Base-by-base conservation (phyloP, 2,113 vertebrate genomes). In the Alectura lathami region DNA sequence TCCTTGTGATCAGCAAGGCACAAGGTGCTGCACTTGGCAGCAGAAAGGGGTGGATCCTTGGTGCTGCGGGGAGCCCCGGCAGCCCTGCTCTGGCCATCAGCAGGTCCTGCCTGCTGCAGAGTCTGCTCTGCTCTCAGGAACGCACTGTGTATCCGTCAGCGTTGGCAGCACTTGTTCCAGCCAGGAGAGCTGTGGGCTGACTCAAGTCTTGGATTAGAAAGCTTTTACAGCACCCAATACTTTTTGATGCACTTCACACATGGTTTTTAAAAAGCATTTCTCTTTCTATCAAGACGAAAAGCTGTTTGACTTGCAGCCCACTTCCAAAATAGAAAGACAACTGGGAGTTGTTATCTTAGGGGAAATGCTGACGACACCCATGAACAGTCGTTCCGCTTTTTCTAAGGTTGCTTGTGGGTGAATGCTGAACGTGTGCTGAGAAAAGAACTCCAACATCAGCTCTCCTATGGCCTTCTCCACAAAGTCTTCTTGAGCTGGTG, bases 291-390 rank as follows among this genome's bases (percentile, higher is more conserved):
- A 2, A 43, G 80, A 78, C 51, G 64, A 86, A 72, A 78, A 92
- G 69, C 91, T 75, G 56, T 42, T 75, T 83, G 60, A 94, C 78
- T 92, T 79, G 24, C 64, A 95, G 83, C 80, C 66, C 73, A 24
- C 40, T 68, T 68, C 83, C 86, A 69, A 89, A 89, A 62, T 2
- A 92, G 77, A 72, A 68, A 88, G 86, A 64, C 51, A 76, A 76
- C 69, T 21, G 60, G 69, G 86, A 88, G 73, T 2, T 86, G 79
- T 76, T 91, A 86, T 63, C 47, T 84, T 47, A 27, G 13, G 18
- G 59, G 66, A 75, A 66, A 69, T 42, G 77, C 38, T 81, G 84
- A 56, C 80, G 64, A 56, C 63, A 56, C 51, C 70, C 51, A 22
- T 13, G 38, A 29, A 69, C 78, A 92, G 73, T 11, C 45, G 76